These are phyloP conservation scores for Dromiciops gliroides DNA, from an alignment of 2,113 vertebrate genomes.

Conservation along the genomic window DNA sequence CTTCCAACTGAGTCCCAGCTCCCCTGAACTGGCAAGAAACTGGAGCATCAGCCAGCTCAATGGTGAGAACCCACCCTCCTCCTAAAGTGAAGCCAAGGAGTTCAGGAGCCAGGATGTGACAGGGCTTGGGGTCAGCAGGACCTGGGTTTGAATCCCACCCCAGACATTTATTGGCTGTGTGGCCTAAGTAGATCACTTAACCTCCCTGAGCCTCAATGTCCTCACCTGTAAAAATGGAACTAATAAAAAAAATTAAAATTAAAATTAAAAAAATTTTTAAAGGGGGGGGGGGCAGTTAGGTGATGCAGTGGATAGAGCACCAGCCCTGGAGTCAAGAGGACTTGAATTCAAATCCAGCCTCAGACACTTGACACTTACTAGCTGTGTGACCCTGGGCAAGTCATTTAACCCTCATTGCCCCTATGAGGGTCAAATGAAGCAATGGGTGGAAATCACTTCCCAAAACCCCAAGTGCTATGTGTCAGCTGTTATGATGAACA, in stretches of 20 bases:
- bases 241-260: too few species aligned
- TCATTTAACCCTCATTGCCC: too few species aligned
- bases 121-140: neutral
- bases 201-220: neutral
- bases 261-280: too few species aligned
- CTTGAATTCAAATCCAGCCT: too few species aligned
- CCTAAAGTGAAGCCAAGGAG: too few species aligned
- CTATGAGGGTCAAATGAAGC: neutral
- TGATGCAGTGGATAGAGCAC: too few species aligned
- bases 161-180: neutral
- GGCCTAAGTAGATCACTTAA: neutral
- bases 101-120: neutral
- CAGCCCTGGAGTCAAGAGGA: too few species aligned
- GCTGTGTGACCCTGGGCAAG: too few species aligned
- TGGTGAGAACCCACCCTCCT: constrained; percentile 77
- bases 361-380: too few species aligned
- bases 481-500: neutral
- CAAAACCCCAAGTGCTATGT: neutral
- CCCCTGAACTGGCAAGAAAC: constrained; percentile 83
- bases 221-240: neutral
- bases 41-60: constrained; percentile 92
- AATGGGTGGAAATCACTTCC: neutral
- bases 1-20: constrained; percentile 85
- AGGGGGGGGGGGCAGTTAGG: too few species aligned
- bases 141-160: too few species aligned